phyloP scores from a whole-genome alignment of 2,797 vertebrate genomes.

The Pseudochaenichthys georgianus region DNA sequence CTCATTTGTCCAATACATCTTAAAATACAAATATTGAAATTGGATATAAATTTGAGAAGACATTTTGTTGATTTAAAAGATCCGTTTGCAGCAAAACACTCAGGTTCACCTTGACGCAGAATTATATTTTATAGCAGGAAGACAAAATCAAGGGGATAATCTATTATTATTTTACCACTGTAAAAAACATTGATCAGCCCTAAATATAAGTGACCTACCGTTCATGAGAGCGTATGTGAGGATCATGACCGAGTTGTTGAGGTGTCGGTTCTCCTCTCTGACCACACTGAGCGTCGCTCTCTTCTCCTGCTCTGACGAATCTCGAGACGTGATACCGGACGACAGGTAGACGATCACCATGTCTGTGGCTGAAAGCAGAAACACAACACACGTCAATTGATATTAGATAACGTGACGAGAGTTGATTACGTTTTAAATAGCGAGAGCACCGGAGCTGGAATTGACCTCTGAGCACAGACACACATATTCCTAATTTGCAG shows the following conservation, averaged over 20 bases:
- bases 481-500: neutral
- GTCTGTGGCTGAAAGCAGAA: constrained; percentile 87
- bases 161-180: too few relatives aligned
- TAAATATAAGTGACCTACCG: constrained; percentile 80
- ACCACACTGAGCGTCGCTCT: constrained; percentile 93
- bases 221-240: constrained; percentile 99
- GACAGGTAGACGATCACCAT: constrained; percentile 98
- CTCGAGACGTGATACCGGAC: constrained; percentile 93
- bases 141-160: neutral
- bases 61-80: too few relatives aligned
- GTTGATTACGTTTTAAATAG: neutral
- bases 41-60: too few relatives aligned
- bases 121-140: too few relatives aligned
- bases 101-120: too few relatives aligned
- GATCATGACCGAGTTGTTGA: constrained; percentile 99
- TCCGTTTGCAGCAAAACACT: too few relatives aligned
- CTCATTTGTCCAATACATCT: too few relatives aligned
- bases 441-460: neutral
- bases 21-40: too few relatives aligned
- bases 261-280: constrained; percentile 93
- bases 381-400: neutral
- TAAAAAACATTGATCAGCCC: neutral
- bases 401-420: neutral
- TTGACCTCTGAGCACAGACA: neutral
- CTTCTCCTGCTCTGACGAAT: constrained; percentile 94